Evolutionary conservation across 2,888 invertebrate genomes (phyloP).

Genomic region (Amphipyra berbera): DNA sequence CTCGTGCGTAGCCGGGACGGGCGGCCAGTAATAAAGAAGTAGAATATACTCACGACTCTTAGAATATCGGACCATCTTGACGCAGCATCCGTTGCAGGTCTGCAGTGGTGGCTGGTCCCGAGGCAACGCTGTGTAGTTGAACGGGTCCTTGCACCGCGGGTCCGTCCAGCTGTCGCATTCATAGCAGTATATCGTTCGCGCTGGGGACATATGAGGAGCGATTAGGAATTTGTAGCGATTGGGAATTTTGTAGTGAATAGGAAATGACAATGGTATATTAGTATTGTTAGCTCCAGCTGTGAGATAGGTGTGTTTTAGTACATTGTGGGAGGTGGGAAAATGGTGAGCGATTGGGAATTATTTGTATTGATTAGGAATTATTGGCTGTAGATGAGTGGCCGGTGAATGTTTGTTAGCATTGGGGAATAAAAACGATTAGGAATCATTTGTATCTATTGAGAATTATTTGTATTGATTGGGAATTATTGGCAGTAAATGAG

Average conservation of each 20-base stretch:
- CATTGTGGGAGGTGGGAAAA: no score
- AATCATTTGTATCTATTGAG: no score
- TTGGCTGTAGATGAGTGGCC: no score
- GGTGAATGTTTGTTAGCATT: no score
- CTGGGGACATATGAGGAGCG: constrained; percentile 82
- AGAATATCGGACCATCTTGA: constrained; percentile 98
- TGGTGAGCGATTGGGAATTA: no score
- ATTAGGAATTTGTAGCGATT: not conserved
- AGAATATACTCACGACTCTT: constrained; percentile 94
- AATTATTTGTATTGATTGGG: no score
- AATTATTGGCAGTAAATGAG: no score
- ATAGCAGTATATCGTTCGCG: constrained; percentile 97
- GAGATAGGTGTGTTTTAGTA: not conserved
- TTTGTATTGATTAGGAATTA: no score
- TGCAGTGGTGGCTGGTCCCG: constrained; percentile 96
- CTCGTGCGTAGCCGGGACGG: no score
- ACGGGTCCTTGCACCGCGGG: constrained; percentile 96
- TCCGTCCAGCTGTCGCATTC: constrained; percentile 98
- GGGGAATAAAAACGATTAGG: no score
- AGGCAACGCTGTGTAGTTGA: constrained; percentile 97
- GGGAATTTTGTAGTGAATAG: constrained; percentile 4
- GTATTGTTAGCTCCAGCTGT: no score
- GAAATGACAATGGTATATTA: not conserved
- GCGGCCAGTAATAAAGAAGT: no score
- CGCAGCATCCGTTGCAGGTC: constrained; percentile 98